Base-by-base conservation (phyloP, 2,797 vertebrate genomes). In the Galago senegalensis region DNA sequence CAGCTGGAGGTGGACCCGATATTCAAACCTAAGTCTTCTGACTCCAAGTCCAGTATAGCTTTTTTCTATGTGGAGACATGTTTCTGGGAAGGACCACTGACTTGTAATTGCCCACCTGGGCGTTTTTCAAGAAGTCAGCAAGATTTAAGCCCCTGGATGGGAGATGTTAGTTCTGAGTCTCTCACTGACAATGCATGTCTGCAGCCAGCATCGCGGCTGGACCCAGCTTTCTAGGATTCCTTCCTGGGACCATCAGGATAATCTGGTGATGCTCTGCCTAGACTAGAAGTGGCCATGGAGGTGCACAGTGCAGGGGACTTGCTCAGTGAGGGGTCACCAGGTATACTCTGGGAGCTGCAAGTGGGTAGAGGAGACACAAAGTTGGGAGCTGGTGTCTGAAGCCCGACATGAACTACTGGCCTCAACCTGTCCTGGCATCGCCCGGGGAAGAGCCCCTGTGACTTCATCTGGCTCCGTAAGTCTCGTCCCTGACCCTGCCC, bases 31-130 rank as follows among this genome's bases (percentile, higher is more conserved):
- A 84, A 5, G 23, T 77, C 92, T 95, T 97, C 97, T 97, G 97
- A 97, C 96, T 97, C 95, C 96, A 97, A 95, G 96, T 95, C 96
- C 96, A 98, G 49, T 60, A 67, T 60, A 97, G 85, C 75, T 77
- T 90, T n/a, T 85, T 92, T 53, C 79, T 81, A n/a, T 31, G 3
- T 58, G 65, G 75, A 75, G 25, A 58, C 12, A 11, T 70, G 67
- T 89, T 72, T 46, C 31, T 81, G 25, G 72, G 70, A 21, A 65
- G 23, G 20, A 69, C 17, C 56, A 84, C 16, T 49, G 46, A 34
- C 40, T 49, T 96, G 94, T 88, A 67, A 58, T 93, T 79, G 88
- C 90, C 72, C 67, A 6, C 58, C 21, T 92, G 13, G 34, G 53
- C 40, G 92, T 95, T 95, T 94, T 69, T 27, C 61, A 81, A 75